phyloP scores from a whole-genome alignment of 2,888 invertebrate genomes.

The Thereva unica region DNA sequence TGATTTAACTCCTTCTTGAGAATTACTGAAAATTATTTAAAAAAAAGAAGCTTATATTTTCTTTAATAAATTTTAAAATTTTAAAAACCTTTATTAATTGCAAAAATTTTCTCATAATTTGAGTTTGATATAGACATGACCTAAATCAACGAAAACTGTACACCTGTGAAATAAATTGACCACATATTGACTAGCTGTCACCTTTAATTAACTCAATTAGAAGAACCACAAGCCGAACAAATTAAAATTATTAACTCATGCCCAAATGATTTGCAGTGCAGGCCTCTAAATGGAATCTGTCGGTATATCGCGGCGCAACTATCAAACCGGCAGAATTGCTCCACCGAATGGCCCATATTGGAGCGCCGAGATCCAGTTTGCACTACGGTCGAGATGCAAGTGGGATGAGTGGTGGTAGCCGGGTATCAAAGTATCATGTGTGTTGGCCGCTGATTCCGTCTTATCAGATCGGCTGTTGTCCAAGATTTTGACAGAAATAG shows the following conservation, averaged over 20 bases:
- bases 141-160: neutral
- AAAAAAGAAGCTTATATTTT: no score
- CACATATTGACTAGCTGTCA: slow-evolving; percentile 23
- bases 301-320: neutral
- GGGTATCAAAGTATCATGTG: slow-evolving; percentile 20
- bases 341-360: neutral
- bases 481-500: slow-evolving; percentile 53
- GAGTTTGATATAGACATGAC: neutral
- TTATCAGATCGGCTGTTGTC: slow-evolving; percentile 58
- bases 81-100: no score
- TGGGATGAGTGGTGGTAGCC: neutral
- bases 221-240: slow-evolving; percentile 24
- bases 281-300: slow-evolving; percentile 5
- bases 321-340: no score
- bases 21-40: no score
- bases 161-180: slow-evolving; percentile 29
- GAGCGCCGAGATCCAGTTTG: neutral
- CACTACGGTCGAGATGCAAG: slow-evolving; percentile 1
- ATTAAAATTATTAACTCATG: slow-evolving; percentile 32
- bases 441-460: slow-evolving; percentile 53
- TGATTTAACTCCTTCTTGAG: no score
- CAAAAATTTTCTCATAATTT: neutral
- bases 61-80: no score
- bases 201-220: slow-evolving; percentile 29
- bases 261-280: slow-evolving; percentile 20